Conservation (phyloP, 2,888 invertebrate species). For the Leptinotarsa peninsularis region DNA sequence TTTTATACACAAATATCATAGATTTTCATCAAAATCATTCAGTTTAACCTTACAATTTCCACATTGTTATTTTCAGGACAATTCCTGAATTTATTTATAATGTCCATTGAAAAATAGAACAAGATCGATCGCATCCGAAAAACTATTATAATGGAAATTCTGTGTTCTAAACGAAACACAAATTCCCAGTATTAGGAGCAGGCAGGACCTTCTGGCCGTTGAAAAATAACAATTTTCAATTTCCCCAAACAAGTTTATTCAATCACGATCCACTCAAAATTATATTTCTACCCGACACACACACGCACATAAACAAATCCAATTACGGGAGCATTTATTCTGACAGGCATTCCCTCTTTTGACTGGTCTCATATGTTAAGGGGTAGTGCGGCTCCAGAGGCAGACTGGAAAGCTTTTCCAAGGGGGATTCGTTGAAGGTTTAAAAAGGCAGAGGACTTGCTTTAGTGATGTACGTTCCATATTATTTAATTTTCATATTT, state of each 20-base stretch:
- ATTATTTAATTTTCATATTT: too few species aligned
- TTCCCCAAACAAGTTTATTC: slow-evolving; percentile 62
- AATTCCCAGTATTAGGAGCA: slow-evolving; percentile 18
- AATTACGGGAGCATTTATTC: slow-evolving; percentile 66
- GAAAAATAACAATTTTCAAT: slow-evolving; percentile 59
- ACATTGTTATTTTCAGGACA: not conserved
- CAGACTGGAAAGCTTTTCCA: not conserved
- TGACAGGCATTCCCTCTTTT: slow-evolving; percentile 61
- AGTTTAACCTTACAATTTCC: too few species aligned
- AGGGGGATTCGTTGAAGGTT: not conserved
- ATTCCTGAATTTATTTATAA: not conserved
- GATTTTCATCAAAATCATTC: too few species aligned
- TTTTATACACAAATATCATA: too few species aligned
- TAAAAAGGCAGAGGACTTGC: not conserved
- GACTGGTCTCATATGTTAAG: slow-evolving; percentile 61
- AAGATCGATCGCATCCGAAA: not conserved
- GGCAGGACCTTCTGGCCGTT: slow-evolving; percentile 25
- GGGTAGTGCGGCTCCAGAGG: slow-evolving; percentile 39
- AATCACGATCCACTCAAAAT: slow-evolving; percentile 63
- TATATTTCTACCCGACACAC: slow-evolving; percentile 56
- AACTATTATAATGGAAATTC: slow-evolving; percentile 25
- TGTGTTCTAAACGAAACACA: slow-evolving; percentile 15
- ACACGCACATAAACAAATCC: slow-evolving; percentile 65
- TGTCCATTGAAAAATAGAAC: not conserved
- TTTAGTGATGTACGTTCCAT: not conserved